Evolutionary conservation across 2,113 vertebrate species (phyloP).

Genomic region (Campylomormyrus tamandua): DNA sequence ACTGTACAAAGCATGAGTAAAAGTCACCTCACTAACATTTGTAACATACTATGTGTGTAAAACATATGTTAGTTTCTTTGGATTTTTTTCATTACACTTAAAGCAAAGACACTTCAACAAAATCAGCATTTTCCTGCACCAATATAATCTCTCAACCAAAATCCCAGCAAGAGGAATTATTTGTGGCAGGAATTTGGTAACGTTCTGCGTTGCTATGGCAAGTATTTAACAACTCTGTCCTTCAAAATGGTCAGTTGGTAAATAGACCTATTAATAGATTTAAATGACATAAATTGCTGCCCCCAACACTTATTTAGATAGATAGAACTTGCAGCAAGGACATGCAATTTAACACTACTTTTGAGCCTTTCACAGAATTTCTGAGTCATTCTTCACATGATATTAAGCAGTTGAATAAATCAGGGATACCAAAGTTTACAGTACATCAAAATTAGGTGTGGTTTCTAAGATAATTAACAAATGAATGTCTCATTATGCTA

Average conservation of each 20-base stretch:
- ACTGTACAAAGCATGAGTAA: background rate
- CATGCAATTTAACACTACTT: background rate
- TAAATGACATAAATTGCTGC: background rate
- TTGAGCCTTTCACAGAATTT: background rate
- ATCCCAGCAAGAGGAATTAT: background rate
- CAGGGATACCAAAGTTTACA: background rate
- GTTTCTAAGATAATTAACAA: background rate
- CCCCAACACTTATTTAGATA: background rate
- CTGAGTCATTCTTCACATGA: background rate
- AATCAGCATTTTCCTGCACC: background rate
- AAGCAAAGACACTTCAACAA: background rate
- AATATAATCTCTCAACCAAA: background rate
- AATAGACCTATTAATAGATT: background rate
- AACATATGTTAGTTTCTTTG: background rate
- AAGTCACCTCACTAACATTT: background rate
- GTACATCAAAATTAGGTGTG: background rate
- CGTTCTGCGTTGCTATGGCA: background rate
- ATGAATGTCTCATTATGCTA: background rate
- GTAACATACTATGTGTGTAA: background rate
- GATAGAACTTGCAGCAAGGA: background rate
- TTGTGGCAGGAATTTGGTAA: background rate
- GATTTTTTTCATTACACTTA: background rate
- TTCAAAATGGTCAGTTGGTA: background rate
- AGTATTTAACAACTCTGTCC: background rate
- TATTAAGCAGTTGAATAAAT: background rate